Conservation (phyloP, 2,888 invertebrate genomes). For the Trachelus stipa region DNA sequence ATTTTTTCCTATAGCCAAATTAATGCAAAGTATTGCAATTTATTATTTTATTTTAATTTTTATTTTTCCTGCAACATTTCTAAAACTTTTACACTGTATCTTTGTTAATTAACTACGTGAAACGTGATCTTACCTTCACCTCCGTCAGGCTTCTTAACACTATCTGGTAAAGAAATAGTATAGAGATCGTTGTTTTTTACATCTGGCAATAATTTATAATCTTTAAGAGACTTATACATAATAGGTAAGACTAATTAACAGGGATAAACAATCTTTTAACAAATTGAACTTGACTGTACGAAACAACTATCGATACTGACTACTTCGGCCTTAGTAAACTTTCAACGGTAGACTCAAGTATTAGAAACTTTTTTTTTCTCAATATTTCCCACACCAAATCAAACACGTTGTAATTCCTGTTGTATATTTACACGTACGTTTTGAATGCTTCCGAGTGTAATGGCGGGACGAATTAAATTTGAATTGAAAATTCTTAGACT, state of each 20-base stretch:
- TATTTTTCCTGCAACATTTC: no score
- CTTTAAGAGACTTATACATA: slow-evolving; percentile 22
- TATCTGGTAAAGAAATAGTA: slow-evolving; percentile 18
- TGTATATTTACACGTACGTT: not conserved
- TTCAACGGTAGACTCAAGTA: not conserved
- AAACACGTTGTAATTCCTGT: not conserved
- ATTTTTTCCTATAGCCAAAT: no score
- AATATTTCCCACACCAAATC: not conserved
- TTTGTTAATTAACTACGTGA: no score
- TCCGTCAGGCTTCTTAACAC: slow-evolving; percentile 2
- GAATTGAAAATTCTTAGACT: not conserved
- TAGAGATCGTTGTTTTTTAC: slow-evolving; percentile 16
- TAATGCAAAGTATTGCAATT: no score
- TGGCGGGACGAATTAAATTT: not conserved
- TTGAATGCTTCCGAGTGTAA: not conserved
- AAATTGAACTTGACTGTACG: not conserved
- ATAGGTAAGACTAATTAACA: not conserved
- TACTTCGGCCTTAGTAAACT: not conserved
- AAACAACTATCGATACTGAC: not conserved
- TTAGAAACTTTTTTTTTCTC: not conserved
- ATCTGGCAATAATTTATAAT: slow-evolving; percentile 13
- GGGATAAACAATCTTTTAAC: not conserved
- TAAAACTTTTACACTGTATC: no score
- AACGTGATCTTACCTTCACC: not conserved
- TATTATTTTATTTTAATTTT: no score